These are phyloP conservation scores for Chironomus tentans DNA, from an alignment of 2,888 invertebrate genomes.

Conservation along the genomic window DNA sequence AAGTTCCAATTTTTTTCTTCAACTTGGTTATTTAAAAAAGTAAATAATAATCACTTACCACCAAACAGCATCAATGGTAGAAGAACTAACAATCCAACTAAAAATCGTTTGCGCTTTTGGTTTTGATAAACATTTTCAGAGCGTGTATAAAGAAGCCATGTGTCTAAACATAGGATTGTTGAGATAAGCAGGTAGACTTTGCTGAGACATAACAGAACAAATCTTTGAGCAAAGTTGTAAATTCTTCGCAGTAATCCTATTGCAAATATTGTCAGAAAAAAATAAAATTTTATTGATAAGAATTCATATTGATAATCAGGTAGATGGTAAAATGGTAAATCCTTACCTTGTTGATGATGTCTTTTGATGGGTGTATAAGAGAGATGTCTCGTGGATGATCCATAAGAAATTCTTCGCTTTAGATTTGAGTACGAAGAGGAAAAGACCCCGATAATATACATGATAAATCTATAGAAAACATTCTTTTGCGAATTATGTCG, in stretches of 20 bases:
- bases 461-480: conserved; percentile 6
- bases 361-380: not conserved
- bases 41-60: conserved; percentile 44
- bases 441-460: not conserved
- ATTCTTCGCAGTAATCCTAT: not conserved
- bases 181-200: conserved; percentile 32
- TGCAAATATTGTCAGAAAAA: not conserved
- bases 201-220: not conserved
- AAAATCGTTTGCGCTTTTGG: conserved; percentile 39
- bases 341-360: not conserved
- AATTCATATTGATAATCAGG: not conserved
- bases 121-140: conserved; percentile 33
- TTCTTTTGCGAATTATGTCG: not conserved
- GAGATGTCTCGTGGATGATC: not conserved
- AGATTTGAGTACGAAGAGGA: not conserved
- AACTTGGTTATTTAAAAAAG: conserved; percentile 28
- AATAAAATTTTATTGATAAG: not conserved
- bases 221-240: not conserved
- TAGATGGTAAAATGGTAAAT: not conserved
- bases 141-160: conserved; percentile 30
- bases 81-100: conserved; percentile 41
- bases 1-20: conserved; percentile 26
- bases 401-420: not conserved
- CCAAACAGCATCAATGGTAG: conserved; percentile 47
- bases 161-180: conserved; percentile 38